Percentiles rank a stretch among this genome's conserved stretches.
Conservation (phyloP, 2,888 invertebrate species). For the Drosophila leonis region DNA sequence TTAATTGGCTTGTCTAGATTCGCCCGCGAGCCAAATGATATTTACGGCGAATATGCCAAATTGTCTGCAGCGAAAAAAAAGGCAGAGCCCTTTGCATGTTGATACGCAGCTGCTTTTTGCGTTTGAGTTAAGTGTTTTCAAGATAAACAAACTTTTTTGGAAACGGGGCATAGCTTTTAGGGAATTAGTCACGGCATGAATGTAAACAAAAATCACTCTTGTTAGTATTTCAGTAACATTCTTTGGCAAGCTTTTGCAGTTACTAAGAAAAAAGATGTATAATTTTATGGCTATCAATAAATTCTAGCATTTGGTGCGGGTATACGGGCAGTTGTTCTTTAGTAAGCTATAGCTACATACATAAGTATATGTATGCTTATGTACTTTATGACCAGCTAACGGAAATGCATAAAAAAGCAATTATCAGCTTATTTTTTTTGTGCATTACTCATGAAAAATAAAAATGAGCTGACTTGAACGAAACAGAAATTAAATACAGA, state of each 20-base stretch:
- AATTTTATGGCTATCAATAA: background rate
- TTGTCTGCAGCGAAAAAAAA: constrained; percentile 33
- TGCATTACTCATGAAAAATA: constrained; percentile 35
- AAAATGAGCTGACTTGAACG: constrained; percentile 35
- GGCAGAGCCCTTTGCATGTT: constrained; percentile 3
- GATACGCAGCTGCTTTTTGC: constrained; percentile 11
- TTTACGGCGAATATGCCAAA: constrained; percentile 49
- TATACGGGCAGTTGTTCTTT: constrained; percentile 7
- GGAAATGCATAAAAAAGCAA: constrained; percentile 50
- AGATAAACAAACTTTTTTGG: background rate
- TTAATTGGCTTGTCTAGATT: constrained; percentile 63
- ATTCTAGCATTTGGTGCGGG: background rate
- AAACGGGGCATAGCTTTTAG: background rate
- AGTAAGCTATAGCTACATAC: background rate
- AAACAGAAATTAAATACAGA: background rate
- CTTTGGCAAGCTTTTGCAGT: no score
- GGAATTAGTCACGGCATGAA: background rate
- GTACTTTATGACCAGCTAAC: constrained; percentile 19
- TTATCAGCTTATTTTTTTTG: constrained; percentile 40
- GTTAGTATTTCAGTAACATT: background rate
- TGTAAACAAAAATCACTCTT: background rate
- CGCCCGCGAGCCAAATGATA: constrained; percentile 26
- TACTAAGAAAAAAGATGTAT: background rate
- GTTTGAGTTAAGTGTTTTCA: background rate
- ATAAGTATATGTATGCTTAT: background rate